Percentiles rank a stretch among this genome's conserved stretches.
Conservation (phyloP, 2,888 invertebrate species). For the Bugulina stolonifera region DNA sequence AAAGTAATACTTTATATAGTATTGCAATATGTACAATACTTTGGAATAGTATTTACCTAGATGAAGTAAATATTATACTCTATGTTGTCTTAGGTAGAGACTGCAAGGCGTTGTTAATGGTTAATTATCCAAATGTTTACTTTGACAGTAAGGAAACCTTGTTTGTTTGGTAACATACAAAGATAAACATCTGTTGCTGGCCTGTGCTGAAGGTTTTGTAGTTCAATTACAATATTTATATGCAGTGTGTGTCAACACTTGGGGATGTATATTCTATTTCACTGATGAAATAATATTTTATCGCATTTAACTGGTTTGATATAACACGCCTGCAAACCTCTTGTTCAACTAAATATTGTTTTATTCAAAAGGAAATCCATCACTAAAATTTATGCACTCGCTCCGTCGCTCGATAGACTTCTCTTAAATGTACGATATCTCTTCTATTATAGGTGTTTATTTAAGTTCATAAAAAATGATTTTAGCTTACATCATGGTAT, state of each 20-base stretch:
- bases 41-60: neutral
- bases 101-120: neutral
- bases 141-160: neutral
- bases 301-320: neutral
- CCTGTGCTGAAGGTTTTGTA: neutral
- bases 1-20: too few species aligned
- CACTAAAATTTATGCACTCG: too few species aligned
- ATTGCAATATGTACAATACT: neutral
- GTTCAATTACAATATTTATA: neutral
- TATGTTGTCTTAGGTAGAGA: neutral
- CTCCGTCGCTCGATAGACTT: too few species aligned
- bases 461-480: slow-evolving; percentile 21
- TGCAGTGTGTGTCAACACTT: too few species aligned
- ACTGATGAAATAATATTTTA: neutral
- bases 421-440: too few species aligned
- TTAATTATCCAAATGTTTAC: neutral
- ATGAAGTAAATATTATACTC: neutral
- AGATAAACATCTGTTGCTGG: neutral
- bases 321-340: too few species aligned
- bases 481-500: neutral
- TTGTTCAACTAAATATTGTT: too few species aligned
- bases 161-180: neutral
- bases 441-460: too few species aligned
- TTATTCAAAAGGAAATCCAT: too few species aligned
- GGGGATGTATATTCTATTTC: too few species aligned